Evolutionary conservation across 2,113 vertebrate genomes (phyloP).

Genomic region (Barnardius zonarius): DNA sequence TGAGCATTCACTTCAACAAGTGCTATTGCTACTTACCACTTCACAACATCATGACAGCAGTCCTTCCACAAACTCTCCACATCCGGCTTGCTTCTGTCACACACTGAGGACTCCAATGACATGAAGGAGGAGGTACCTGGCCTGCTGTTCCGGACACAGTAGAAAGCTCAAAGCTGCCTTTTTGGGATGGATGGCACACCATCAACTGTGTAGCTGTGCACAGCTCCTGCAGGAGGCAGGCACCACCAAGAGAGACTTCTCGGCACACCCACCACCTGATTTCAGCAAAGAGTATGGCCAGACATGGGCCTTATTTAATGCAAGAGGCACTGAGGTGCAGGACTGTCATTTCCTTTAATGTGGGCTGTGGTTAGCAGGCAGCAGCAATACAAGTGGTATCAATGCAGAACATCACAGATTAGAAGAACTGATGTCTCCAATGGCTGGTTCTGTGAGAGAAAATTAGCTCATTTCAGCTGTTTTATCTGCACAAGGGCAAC

Average conservation of each 20-base stretch:
- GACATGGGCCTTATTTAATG: accelerated
- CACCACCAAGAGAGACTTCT: neutral
- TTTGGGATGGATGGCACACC: neutral
- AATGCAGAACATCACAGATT: neutral
- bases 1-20: neutral
- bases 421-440: neutral
- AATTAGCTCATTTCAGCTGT: neutral
- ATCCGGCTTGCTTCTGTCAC: neutral
- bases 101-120: accelerated
- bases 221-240: neutral
- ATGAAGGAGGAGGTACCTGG: neutral
- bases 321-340: neutral
- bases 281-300: neutral
- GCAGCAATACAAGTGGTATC: neutral
- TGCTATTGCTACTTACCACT: neutral
- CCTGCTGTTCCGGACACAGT: accelerated
- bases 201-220: neutral
- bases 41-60: accelerated
- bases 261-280: neutral
- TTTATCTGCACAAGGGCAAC: neutral
- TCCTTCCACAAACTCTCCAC: neutral
- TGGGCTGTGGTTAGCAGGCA: neutral
- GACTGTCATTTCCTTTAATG: neutral
- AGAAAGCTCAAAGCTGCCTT: neutral
- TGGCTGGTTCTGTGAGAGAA: neutral